These are phyloP conservation scores for Drosophila rubida DNA, from an alignment of 2,888 invertebrate genomes.

Conservation along the genomic window DNA sequence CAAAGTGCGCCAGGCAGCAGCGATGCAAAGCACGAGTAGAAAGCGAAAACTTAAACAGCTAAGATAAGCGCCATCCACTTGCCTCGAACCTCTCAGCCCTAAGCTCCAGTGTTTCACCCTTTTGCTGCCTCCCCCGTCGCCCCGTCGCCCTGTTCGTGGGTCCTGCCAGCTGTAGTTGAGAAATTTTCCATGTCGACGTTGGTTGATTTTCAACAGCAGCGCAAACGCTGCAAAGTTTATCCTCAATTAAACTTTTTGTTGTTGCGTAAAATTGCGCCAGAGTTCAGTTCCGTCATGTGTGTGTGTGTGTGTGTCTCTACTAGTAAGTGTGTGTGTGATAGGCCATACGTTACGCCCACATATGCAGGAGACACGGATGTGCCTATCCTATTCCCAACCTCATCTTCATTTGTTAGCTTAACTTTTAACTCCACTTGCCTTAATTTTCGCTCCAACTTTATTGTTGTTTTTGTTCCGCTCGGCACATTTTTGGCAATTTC, in stretches of 20 bases:
- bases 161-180: conserved; percentile 2
- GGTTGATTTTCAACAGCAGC: conserved; percentile 72
- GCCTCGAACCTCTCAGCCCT: not conserved
- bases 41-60: conserved; percentile 70
- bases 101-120: not conserved
- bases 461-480: conserved; percentile 63
- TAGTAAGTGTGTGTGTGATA: conserved; percentile 16
- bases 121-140: not conserved
- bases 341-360: conserved; percentile 49
- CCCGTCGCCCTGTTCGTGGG: no score
- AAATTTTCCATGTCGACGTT: conserved; percentile 58
- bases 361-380: conserved; percentile 5
- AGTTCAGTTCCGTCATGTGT: conserved; percentile 50
- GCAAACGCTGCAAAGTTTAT: conserved; percentile 76
- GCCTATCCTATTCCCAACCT: conserved; percentile 21
- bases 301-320: conserved; percentile 10
- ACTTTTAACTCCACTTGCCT: conserved; percentile 77
- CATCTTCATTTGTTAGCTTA: conserved; percentile 73
- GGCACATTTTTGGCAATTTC: conserved; percentile 74
- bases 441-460: conserved; percentile 62
- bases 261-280: conserved; percentile 72
- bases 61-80: conserved; percentile 63
- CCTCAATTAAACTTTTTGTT: conserved; percentile 78
- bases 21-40: conserved; percentile 56
- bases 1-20: conserved; percentile 18